phyloP scores from a whole-genome alignment of 2,113 vertebrate species.

The Clarias batrachus region DNA sequence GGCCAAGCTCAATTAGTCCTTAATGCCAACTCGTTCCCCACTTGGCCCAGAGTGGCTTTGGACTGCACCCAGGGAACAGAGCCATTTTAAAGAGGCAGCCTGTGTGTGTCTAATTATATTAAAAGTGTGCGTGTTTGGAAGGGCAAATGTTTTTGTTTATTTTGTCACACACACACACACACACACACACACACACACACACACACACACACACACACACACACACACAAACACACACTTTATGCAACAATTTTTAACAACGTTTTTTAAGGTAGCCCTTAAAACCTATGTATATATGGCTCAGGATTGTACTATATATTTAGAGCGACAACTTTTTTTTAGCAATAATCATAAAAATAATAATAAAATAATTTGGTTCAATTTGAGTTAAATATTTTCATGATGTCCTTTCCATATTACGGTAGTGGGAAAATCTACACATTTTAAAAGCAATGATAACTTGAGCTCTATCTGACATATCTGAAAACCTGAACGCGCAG shows the following conservation, averaged over 20 bases:
- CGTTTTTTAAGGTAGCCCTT: too few species aligned
- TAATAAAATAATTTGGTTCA: too few species aligned
- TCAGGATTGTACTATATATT: too few species aligned
- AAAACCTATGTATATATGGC: too few species aligned
- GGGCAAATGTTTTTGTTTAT: slow-evolving; percentile 32
- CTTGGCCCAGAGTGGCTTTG: slow-evolving; percentile 39
- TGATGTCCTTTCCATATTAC: too few species aligned
- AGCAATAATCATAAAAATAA: neutral
- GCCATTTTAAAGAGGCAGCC: slow-evolving; percentile 34
- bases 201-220: neutral
- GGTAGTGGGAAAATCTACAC: too few species aligned
- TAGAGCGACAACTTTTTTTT: too few species aligned
- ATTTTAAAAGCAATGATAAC: too few species aligned
- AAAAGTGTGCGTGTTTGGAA: slow-evolving; percentile 17
- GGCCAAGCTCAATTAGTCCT: slow-evolving; percentile 43
- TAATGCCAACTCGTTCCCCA: slow-evolving; percentile 34
- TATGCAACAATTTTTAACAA: too few species aligned
- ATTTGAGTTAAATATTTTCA: too few species aligned
- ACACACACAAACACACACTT: neutral
- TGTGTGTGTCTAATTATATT: slow-evolving; percentile 39
- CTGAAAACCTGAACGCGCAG: too few species aligned
- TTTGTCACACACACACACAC: neutral
- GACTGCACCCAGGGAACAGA: slow-evolving; percentile 35
- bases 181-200: neutral
- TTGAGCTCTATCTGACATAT: too few species aligned